Conservation (phyloP, 2,888 invertebrate species). For the Minunthozetes semirufus region DNA sequence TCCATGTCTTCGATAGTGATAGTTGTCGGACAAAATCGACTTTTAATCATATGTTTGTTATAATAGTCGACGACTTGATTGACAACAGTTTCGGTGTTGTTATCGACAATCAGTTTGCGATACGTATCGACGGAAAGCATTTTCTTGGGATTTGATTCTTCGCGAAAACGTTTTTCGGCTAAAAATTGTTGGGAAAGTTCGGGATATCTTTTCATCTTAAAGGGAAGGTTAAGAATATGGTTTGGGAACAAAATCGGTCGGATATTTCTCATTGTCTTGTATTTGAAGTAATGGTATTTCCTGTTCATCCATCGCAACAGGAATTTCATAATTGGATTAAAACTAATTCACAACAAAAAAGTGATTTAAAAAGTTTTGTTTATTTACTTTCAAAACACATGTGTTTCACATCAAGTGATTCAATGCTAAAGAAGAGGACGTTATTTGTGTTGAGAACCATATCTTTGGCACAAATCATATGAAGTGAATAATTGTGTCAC, state of each 20-base stretch:
- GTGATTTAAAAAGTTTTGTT: neutral
- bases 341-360: neutral
- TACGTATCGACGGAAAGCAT: neutral
- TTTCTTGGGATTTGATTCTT: neutral
- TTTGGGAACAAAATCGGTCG: neutral
- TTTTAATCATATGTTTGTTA: neutral
- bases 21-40: neutral
- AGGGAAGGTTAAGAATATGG: neutral
- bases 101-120: neutral
- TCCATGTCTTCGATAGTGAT: slow-evolving; percentile 24
- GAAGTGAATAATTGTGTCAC: no score
- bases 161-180: neutral
- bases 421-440: no score
- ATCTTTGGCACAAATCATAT: no score
- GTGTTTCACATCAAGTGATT: no score
- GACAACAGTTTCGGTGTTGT: neutral
- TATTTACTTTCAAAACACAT: no score
- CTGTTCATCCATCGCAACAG: neutral
- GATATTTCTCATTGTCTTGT: neutral
- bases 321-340: neutral
- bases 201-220: neutral
- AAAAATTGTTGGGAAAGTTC: neutral
- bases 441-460: no score
- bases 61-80: neutral
- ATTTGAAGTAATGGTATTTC: neutral